Evolutionary conservation across 2,113 vertebrate genomes (phyloP).

Genomic region (Pavo muticus): DNA sequence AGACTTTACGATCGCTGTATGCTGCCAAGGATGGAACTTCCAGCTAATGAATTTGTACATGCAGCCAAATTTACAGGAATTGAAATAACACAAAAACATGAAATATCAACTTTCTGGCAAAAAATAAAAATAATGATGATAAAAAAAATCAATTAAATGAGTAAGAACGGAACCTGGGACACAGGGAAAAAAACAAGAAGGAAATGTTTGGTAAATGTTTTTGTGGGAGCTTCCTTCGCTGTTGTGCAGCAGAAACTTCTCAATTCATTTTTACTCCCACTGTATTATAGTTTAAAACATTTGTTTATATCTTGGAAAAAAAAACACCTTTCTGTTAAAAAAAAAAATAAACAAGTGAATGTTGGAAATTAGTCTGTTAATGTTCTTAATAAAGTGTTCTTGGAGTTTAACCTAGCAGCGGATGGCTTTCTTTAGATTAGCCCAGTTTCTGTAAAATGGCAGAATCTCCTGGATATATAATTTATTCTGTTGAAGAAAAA

Average conservation of each 20-base stretch:
- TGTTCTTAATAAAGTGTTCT: conserved; percentile 99
- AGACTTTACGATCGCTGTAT: conserved; percentile 98
- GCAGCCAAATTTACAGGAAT: conserved; percentile 89
- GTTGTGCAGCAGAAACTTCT: conserved; percentile 99
- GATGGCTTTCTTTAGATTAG: conserved; percentile 99
- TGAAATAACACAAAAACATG: conserved; percentile 88
- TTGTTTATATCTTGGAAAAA: conserved; percentile 99
- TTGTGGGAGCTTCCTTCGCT: conserved; percentile 99
- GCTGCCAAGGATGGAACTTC: conserved; percentile 98
- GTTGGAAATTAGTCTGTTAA: conserved; percentile 99
- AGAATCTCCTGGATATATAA: conserved; percentile 92
- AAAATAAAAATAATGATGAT: not conserved
- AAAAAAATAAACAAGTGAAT: conserved; percentile 97
- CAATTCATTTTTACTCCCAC: conserved; percentile 99
- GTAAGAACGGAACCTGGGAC: conserved; percentile 90
- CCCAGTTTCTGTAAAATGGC: conserved; percentile 97
- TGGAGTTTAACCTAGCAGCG: conserved; percentile 99
- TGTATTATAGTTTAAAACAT: conserved; percentile 99
- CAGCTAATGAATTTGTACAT: conserved; percentile 93
- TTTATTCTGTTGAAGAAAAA: conserved; percentile 91
- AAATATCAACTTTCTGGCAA: conserved; percentile 91
- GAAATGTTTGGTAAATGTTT: conserved; percentile 94
- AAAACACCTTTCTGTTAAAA: conserved; percentile 84
- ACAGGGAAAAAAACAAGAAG: conserved; percentile 56
- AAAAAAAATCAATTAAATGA: conserved; percentile 83